phyloP scores from a whole-genome alignment of 1,140 invertebrate genomes.

The Manduca sexta region DNA sequence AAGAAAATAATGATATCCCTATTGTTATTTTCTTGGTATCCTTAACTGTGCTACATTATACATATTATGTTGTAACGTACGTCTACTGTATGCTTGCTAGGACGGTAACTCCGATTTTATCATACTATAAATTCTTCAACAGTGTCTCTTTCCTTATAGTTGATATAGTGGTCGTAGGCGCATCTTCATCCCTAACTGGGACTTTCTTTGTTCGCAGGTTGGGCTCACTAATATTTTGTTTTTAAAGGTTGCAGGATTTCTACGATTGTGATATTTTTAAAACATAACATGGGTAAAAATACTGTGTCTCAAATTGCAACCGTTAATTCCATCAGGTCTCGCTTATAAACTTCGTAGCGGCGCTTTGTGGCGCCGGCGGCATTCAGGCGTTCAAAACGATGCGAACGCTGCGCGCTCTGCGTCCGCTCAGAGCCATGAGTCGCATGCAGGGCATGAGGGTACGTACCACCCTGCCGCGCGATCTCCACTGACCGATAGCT shows the following conservation, averaged over 20 bases:
- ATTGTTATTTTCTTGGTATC: too few species aligned
- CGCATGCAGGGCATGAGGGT: constrained; percentile 99
- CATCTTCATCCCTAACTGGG: background rate
- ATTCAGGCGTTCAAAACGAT: constrained; percentile 99
- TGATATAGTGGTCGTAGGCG: background rate
- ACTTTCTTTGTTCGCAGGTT: too few species aligned
- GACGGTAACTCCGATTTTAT: background rate
- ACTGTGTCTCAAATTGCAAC: constrained; percentile 30
- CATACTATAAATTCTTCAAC: background rate
- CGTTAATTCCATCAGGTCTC: constrained; percentile 85
- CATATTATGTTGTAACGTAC: background rate
- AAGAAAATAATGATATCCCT: too few species aligned
- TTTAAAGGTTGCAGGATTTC: background rate
- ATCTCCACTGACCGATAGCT: constrained; percentile 25
- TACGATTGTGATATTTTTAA: background rate
- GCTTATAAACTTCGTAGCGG: constrained; percentile 97
- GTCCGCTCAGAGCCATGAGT: constrained; percentile 95
- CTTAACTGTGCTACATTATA: background rate
- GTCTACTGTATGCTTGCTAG: background rate
- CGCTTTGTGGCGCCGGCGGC: constrained; percentile 92
- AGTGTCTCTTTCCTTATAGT: too few species aligned
- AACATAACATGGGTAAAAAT: background rate
- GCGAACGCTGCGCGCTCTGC: constrained; percentile 94
- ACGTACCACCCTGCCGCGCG: constrained; percentile 74
- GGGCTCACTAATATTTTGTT: background rate